phyloP scores from a whole-genome alignment of 2,888 invertebrate genomes.

The Pristionchus entomophagus region DNA sequence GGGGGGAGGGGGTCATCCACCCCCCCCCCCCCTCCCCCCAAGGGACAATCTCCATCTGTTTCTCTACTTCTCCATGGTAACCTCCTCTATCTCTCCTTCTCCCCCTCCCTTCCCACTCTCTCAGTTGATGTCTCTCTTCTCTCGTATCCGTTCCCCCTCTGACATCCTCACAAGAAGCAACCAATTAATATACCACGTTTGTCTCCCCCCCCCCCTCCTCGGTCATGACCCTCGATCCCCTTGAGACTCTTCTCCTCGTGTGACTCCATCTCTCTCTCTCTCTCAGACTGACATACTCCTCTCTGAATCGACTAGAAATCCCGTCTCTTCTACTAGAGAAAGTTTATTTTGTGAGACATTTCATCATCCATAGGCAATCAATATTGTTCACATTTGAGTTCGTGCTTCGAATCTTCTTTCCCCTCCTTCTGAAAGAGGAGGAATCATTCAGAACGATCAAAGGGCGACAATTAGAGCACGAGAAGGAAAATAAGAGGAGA shows the following conservation, averaged over 20 bases:
- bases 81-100: not conserved
- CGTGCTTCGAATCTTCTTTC: not conserved
- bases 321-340: not conserved
- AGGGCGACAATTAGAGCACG: not conserved
- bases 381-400: not conserved
- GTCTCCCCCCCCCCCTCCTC: not conserved
- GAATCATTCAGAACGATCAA: not conserved
- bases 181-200: not conserved
- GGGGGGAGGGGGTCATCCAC: constrained; percentile 1
- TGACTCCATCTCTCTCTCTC: not conserved
- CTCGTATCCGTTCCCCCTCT: not conserved
- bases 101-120: not conserved
- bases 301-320: not conserved
- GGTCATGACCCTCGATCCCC: not conserved
- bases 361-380: not conserved
- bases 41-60: not conserved
- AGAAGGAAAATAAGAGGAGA: not conserved
- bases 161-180: not conserved
- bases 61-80: constrained; percentile 29
- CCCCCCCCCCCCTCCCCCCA: not conserved
- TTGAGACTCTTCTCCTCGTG: not conserved
- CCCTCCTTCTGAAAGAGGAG: not conserved
- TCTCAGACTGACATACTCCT: not conserved
- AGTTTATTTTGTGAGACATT: not conserved
- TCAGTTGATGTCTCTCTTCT: not conserved